Conservation (phyloP, 2,113 vertebrate genomes). For the Crocuta crocuta region DNA sequence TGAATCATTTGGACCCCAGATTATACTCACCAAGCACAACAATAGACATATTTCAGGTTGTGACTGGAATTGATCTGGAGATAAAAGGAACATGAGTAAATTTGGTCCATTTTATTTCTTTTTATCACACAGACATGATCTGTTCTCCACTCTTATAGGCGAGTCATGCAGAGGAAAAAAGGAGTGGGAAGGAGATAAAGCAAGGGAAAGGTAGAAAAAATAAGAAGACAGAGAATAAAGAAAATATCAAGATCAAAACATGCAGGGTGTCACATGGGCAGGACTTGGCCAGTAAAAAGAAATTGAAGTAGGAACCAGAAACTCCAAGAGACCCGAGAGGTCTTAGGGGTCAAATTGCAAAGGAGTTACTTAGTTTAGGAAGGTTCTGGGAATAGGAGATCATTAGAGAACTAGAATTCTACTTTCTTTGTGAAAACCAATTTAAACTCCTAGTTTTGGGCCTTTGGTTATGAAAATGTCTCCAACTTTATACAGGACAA, state of each 20-base stretch:
- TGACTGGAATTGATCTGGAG: neutral
- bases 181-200: neutral
- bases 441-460: neutral
- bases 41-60: neutral
- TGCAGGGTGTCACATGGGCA: neutral
- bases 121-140: neutral
- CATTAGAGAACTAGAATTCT: neutral
- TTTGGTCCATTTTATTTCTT: conserved; percentile 13
- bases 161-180: neutral
- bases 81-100: neutral
- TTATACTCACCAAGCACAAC: neutral
- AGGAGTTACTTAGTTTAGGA: neutral
- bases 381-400: neutral
- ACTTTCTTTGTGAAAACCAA: neutral
- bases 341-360: neutral
- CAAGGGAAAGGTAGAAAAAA: neutral
- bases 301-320: neutral
- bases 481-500: neutral
- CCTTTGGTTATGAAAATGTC: conserved; percentile 25
- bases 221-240: neutral
- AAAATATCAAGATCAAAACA: neutral
- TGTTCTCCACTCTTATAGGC: neutral
- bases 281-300: neutral
- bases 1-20: neutral
- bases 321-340: neutral